A percentile compares a stretch with the other conserved stretches of the same genome.
These are phyloP conservation scores for Scaptomyza polygonia DNA, from an alignment of 2,888 invertebrate species.

Conservation along the genomic window DNA sequence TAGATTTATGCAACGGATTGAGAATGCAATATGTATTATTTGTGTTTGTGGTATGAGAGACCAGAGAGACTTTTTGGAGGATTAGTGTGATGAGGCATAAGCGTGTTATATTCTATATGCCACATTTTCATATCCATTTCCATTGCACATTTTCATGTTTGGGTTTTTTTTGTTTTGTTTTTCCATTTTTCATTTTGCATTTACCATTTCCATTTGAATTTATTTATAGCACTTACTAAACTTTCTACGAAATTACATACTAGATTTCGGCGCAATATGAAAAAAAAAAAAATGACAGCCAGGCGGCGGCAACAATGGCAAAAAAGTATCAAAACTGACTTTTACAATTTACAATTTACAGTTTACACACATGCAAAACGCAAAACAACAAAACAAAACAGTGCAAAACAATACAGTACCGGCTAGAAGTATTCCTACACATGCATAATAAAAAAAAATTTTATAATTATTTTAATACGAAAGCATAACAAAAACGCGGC, in stretches of 20 bases:
- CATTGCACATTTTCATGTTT: conserved; percentile 17
- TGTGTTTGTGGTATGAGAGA: neutral
- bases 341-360: conserved; percentile 70
- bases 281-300: conserved; percentile 13
- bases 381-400: conserved; percentile 11
- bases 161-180: conserved; percentile 11
- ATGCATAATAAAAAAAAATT: conserved; percentile 51
- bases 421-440: conserved; percentile 52
- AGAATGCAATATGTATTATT: neutral
- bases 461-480: conserved; percentile 78
- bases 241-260: conserved; percentile 74
- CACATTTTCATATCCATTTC: conserved; percentile 44
- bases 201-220: conserved; percentile 54
- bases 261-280: conserved; percentile 46
- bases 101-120: conserved; percentile 19
- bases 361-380: conserved; percentile 46
- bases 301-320: conserved; percentile 40
- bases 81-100: conserved; percentile 45
- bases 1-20: conserved; percentile 4
- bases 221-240: conserved; percentile 69
- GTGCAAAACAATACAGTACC: conserved; percentile 9
- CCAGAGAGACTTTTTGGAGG: conserved; percentile 14
- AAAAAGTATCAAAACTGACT: conserved; percentile 79
- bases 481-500: conserved; percentile 64
- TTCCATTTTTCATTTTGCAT: conserved; percentile 23